Evolutionary conservation across 2,797 vertebrate species (phyloP).

Genomic region (Diceros bicornis): DNA sequence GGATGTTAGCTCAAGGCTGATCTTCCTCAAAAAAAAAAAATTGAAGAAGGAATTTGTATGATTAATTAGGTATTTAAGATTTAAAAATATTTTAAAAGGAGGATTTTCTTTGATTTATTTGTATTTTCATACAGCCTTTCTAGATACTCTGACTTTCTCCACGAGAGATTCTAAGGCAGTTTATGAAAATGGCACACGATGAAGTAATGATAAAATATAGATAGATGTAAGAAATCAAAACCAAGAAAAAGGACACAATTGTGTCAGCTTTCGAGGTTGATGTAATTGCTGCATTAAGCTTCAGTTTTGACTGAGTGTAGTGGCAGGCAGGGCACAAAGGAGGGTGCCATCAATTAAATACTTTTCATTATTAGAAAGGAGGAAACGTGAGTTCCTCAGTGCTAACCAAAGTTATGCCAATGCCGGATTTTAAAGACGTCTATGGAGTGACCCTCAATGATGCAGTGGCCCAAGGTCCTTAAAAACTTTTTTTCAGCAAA

Average conservation of each 20-base stretch:
- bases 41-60: background rate
- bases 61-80: conserved; percentile 28
- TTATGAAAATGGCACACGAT: conserved; percentile 3
- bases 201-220: background rate
- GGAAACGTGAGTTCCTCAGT: background rate
- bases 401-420: background rate
- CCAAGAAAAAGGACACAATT: background rate
- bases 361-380: background rate
- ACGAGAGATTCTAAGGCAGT: background rate
- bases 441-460: background rate
- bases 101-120: conserved; percentile 41
- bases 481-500: background rate
- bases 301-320: background rate
- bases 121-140: background rate
- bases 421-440: background rate
- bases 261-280: background rate
- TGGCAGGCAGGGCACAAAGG: background rate
- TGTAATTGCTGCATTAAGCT: background rate
- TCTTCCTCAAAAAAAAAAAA: background rate
- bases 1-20: too few species aligned
- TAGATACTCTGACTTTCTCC: background rate
- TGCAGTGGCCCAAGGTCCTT: background rate
- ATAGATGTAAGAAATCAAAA: conserved; percentile 23
- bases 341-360: background rate
- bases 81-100: conserved; percentile 56